A percentile compares a stretch with the other conserved stretches of the same genome.
Evolutionary conservation across 2,797 vertebrate species (phyloP).

Genomic region (Graptemys geographica): DNA sequence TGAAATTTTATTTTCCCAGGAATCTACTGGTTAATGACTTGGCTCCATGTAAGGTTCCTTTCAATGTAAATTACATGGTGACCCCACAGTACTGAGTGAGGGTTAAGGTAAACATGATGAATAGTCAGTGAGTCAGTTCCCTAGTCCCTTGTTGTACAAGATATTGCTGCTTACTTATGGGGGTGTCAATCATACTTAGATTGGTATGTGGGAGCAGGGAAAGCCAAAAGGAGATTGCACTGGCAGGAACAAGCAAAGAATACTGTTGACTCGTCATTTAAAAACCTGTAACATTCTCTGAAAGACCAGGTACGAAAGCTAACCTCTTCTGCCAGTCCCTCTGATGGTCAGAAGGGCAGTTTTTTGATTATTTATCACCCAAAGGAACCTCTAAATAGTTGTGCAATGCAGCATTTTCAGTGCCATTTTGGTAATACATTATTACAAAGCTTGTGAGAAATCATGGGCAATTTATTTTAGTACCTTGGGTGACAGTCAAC

Average conservation of each 20-base stretch:
- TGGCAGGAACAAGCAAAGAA: background rate
- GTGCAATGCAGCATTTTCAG: constrained; percentile 7
- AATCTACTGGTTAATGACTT: background rate
- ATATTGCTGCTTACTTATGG: background rate
- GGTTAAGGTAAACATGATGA: background rate
- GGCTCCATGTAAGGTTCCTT: background rate
- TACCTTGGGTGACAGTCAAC: background rate
- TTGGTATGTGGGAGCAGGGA: background rate
- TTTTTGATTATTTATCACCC: background rate
- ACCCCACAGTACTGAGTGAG: background rate
- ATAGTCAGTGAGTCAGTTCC: background rate
- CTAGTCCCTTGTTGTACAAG: background rate
- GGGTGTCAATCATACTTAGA: rapidly evolving
- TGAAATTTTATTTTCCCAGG: background rate
- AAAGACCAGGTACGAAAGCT: constrained; percentile 12
- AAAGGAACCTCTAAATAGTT: constrained; percentile 25
- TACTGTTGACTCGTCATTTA: constrained; percentile 57
- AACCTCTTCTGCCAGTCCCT: background rate
- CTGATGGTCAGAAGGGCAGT: background rate
- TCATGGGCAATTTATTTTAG: constrained; percentile 51
- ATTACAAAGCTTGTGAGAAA: background rate
- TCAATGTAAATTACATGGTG: background rate
- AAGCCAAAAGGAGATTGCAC: background rate
- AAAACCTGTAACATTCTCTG: constrained; percentile 34
- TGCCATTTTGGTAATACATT: background rate